A percentile compares a stretch with the other conserved stretches of the same genome.
Evolutionary conservation across 2,797 vertebrate genomes (phyloP).

Genomic region (Molossus molossus): DNA sequence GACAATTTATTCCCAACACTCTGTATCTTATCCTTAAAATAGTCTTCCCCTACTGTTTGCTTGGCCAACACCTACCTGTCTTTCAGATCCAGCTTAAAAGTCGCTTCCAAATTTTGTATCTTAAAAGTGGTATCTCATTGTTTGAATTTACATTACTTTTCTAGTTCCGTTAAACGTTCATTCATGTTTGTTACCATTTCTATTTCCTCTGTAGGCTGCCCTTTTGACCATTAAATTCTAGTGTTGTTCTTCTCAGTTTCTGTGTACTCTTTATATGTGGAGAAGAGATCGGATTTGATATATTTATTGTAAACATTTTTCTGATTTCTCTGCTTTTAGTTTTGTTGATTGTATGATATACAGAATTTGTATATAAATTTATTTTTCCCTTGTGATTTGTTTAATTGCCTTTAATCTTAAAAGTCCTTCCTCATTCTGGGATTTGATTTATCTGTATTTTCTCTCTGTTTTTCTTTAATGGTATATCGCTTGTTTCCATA

Average conservation of each 20-base stretch:
- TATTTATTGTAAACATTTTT: slow-evolving; percentile 27
- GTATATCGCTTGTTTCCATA: not conserved
- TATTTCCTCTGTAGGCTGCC: not conserved
- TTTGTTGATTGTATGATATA: not conserved
- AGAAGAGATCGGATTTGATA: not conserved
- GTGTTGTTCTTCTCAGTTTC: slow-evolving; percentile 35
- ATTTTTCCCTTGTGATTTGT: slow-evolving; percentile 14
- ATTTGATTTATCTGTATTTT: not conserved
- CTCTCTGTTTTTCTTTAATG: not conserved
- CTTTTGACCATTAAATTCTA: not conserved
- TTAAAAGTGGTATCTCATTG: not conserved
- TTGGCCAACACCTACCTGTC: not conserved
- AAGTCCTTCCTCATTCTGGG: not conserved
- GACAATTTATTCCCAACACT: not conserved
- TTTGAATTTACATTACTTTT: not conserved
- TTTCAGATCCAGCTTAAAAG: not conserved
- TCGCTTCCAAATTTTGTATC: not conserved
- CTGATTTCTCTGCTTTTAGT: not conserved
- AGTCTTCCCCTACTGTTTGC: not conserved
- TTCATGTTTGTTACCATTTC: not conserved
- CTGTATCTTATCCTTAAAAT: not conserved
- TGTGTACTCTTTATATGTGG: not conserved
- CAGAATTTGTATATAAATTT: not conserved
- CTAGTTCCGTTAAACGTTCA: not conserved
- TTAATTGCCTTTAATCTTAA: slow-evolving; percentile 53